Base-by-base conservation (phyloP, 2,113 vertebrate genomes). In the Sinocyclocheilus anshuiensis region DNA sequence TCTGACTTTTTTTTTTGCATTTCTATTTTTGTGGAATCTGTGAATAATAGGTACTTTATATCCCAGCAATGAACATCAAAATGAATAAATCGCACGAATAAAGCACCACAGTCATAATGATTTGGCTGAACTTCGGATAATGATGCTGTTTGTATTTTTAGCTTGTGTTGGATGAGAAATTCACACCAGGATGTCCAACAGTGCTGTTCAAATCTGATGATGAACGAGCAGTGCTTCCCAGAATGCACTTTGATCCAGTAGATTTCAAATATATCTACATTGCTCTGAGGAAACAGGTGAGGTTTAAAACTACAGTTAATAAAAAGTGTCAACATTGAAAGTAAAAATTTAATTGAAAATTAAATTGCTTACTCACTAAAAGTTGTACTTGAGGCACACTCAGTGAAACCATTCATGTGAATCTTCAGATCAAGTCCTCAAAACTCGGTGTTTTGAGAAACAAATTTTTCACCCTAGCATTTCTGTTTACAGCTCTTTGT, bases 181-280 rank as follows among this genome's bases (percentile, higher is more conserved):
- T 93, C 91, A 93, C 87, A 22, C 86, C 94, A 24, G 92, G 91
- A 90, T 99, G 97, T 86, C 95, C 96, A 39, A 94, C 91, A 11
- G 92, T 97, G 85, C 94, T 99, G 77, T 96, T 96, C 78, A 95
- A 95, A 90, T 95, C 96, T 87, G 89, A 93, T 82, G 93, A 95
- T 55, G 96, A 97, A 90, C 94, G 90, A 4, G 63, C 91, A 2
- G 63, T 97, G 90, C 95, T 97, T 89, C 94, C 94, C 86, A 97
- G 93, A 90, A 95, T 98, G 45, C 89, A 92, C 48, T 94, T 97
- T 90, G 96, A 97, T 81, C 95, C 95, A 39, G 65, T 93, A 87
- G 92, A 97, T 91, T 89, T 57, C 2, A 94, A 92, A 87, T 96
- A 97, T 82, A 91, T 99, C 65, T 98, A 97, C 84, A 84, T 97